Conservation (phyloP, 2,888 invertebrate species). For the Trachelus stipa region DNA sequence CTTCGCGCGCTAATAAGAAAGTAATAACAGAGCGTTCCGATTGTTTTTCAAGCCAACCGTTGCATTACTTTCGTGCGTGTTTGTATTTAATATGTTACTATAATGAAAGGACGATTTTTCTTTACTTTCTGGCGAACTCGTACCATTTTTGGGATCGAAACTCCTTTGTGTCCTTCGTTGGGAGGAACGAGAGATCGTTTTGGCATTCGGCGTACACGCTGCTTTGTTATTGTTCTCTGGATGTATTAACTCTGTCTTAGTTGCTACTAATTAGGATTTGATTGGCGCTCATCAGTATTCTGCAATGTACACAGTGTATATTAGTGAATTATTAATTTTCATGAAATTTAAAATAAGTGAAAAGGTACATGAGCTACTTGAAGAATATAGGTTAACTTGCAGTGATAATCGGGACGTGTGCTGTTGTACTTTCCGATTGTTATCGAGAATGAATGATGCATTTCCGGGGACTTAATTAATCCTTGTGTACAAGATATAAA, state of each 20-base stretch:
- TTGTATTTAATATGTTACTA: neutral
- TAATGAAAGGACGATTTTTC: neutral
- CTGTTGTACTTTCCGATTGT: neutral
- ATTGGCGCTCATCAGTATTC: neutral
- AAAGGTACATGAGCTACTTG: neutral
- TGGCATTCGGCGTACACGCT: neutral
- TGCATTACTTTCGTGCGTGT: neutral
- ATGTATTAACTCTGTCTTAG: neutral
- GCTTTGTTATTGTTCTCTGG: neutral
- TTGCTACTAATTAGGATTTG: neutral
- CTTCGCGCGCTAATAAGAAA: conserved; percentile 8
- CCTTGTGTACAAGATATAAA: neutral
- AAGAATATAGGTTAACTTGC: neutral
- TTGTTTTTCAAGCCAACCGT: neutral
- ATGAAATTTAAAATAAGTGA: neutral
- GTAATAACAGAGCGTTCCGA: conserved; percentile 9
- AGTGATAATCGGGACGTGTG: neutral
- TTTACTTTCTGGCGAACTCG: neutral
- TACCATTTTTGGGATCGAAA: neutral
- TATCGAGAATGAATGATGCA: neutral
- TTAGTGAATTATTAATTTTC: neutral
- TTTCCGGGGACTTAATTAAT: neutral
- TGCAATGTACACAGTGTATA: neutral
- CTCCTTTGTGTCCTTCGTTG: neutral
- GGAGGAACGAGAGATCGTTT: neutral